Percentiles rank a stretch among this genome's conserved stretches.
Conservation (phyloP, 1,140 invertebrate genomes). For the Sarcophaga bullata region DNA sequence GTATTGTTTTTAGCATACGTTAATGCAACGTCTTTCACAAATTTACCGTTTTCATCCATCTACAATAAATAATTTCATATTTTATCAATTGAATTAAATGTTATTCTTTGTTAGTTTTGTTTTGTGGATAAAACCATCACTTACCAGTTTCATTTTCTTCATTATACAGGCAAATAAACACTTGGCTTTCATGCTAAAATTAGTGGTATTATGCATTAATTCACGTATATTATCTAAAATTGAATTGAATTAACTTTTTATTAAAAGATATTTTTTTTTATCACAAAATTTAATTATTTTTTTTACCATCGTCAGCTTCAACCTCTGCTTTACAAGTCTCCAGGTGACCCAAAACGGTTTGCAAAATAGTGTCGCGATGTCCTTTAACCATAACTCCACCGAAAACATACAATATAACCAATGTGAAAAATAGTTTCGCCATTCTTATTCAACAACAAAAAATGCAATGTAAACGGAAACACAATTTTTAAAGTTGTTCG, state of each 20-base stretch:
- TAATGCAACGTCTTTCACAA: constrained; percentile 51
- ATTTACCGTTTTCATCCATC: constrained; percentile 56
- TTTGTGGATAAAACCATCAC: constrained; percentile 1
- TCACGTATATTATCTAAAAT: constrained; percentile 53
- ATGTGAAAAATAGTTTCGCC: constrained; percentile 38
- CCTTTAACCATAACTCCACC: constrained; percentile 5
- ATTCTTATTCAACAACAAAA: background rate
- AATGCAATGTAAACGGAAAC: background rate
- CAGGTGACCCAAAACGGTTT: constrained; percentile 36
- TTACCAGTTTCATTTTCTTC: constrained; percentile 60
- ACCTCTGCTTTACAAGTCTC: constrained; percentile 53
- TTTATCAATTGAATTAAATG: background rate
- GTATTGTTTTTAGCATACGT: constrained; percentile 49
- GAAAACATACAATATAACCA: constrained; percentile 29
- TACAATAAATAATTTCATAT: constrained; percentile 32
- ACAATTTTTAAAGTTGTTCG: background rate
- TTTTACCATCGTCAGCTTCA: constrained; percentile 53
- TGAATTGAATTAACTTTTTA: background rate
- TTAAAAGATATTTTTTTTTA: background rate
- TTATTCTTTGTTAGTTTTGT: background rate
- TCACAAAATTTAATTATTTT: background rate
- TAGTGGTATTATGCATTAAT: constrained; percentile 49
- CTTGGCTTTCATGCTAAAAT: constrained; percentile 51
- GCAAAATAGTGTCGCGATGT: constrained; percentile 13
- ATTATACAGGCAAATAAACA: constrained; percentile 57